Percentiles rank a stretch among this genome's conserved stretches.
phyloP scores from a whole-genome alignment of 1,140 invertebrate species.

The Helicoverpa armigera region DNA sequence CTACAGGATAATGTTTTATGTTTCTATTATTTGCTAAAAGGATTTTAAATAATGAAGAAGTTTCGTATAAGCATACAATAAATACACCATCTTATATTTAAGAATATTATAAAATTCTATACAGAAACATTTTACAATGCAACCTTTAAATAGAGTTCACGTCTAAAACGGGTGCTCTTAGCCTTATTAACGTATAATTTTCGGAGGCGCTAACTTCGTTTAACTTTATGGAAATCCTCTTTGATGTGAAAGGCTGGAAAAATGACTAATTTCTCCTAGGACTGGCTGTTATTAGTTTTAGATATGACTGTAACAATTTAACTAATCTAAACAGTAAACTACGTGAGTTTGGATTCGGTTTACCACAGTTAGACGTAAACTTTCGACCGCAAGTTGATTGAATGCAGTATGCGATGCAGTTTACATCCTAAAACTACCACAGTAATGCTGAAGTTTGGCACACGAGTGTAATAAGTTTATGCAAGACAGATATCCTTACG shows the following conservation, averaged over 20 bases:
- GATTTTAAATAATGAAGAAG: too few species aligned
- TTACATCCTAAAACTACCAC: background rate
- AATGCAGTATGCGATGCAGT: background rate
- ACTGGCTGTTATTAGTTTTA: background rate
- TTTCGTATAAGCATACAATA: too few species aligned
- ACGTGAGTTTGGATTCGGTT: background rate
- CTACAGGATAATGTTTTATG: too few species aligned
- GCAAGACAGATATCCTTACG: too few species aligned
- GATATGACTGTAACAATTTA: background rate
- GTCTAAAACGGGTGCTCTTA: background rate
- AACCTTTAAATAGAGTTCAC: too few species aligned
- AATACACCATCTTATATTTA: too few species aligned
- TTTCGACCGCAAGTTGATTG: background rate
- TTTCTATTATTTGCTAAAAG: too few species aligned
- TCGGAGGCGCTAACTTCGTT: background rate
- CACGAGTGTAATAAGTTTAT: too few species aligned
- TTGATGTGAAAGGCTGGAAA: background rate
- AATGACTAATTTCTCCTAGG: background rate
- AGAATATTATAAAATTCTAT: too few species aligned
- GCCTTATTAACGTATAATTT: background rate
- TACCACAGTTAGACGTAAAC: background rate
- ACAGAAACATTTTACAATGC: too few species aligned
- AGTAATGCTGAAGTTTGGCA: background rate
- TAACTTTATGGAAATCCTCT: background rate
- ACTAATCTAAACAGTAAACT: background rate